A percentile compares a stretch with the other conserved stretches of the same genome.
These are phyloP conservation scores for Strix uralensis DNA, from an alignment of 2,113 vertebrate species.

Conservation along the genomic window DNA sequence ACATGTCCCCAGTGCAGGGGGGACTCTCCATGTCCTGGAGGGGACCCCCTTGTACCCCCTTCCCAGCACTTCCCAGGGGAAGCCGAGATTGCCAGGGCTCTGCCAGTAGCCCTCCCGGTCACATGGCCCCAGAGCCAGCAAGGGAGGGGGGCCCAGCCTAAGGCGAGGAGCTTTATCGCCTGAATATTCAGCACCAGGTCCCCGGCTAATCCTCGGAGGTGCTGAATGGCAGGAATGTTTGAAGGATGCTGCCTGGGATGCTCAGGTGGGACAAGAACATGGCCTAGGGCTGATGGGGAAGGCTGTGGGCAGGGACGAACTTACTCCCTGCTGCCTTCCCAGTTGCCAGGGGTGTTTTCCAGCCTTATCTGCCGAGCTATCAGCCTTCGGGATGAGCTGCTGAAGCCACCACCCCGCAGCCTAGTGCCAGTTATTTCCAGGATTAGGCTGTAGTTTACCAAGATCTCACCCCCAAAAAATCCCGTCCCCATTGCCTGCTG, in stretches of 20 bases:
- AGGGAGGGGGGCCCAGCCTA: neutral
- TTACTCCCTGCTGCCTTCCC: neutral
- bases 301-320: too few species aligned
- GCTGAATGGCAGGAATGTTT: rapidly evolving
- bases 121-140: neutral
- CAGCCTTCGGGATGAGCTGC: neutral
- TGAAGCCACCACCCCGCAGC: neutral
- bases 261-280: neutral
- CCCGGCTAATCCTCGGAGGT: neutral
- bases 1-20: rapidly evolving
- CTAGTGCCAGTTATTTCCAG: neutral
- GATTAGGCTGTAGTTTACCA: neutral
- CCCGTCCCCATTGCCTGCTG: neutral
- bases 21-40: neutral
- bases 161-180: neutral
- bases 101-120: rapidly evolving
- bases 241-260: rapidly evolving
- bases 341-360: neutral
- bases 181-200: too few species aligned
- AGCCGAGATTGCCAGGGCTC: neutral
- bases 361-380: rapidly evolving
- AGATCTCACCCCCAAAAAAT: too few species aligned
- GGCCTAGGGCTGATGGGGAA: rapidly evolving
- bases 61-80: neutral
- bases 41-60: neutral